These are phyloP conservation scores for Gadus macrocephalus DNA, from an alignment of 2,113 vertebrate genomes.

Conservation along the genomic window DNA sequence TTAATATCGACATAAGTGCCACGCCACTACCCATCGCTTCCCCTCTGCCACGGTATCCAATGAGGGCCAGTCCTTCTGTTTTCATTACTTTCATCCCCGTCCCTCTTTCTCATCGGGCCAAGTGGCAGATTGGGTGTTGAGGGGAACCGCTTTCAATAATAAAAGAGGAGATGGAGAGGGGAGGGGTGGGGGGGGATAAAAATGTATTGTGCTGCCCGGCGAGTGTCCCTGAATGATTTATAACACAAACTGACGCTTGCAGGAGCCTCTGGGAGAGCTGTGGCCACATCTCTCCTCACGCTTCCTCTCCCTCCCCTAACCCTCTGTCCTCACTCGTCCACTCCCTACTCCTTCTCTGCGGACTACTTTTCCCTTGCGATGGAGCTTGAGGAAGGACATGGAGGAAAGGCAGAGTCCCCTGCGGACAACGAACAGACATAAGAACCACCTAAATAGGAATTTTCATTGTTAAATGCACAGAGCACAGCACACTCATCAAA, in stretches of 20 bases:
- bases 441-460: no score
- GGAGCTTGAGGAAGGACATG: not conserved
- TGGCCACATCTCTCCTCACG: conserved; percentile 31
- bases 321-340: not conserved
- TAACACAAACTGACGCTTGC: conserved; percentile 63
- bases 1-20: not conserved
- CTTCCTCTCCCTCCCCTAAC: not conserved
- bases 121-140: conserved; percentile 24
- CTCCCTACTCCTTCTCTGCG: not conserved
- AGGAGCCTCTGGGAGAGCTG: conserved; percentile 62
- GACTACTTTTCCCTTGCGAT: not conserved
- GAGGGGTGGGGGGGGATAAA: conserved; percentile 47
- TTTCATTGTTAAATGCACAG: no score
- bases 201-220: conserved; percentile 55
- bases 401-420: no score
- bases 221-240: conserved; percentile 70
- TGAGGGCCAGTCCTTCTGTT: not conserved
- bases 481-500: no score
- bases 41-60: not conserved
- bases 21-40: not conserved
- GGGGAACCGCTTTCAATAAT: conserved; percentile 57
- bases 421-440: no score
- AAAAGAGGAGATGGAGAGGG: conserved; percentile 41
- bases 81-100: not conserved
- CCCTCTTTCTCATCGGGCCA: conserved; percentile 12